Conservation (phyloP, 2,113 vertebrate species). For the Limanda limanda region DNA sequence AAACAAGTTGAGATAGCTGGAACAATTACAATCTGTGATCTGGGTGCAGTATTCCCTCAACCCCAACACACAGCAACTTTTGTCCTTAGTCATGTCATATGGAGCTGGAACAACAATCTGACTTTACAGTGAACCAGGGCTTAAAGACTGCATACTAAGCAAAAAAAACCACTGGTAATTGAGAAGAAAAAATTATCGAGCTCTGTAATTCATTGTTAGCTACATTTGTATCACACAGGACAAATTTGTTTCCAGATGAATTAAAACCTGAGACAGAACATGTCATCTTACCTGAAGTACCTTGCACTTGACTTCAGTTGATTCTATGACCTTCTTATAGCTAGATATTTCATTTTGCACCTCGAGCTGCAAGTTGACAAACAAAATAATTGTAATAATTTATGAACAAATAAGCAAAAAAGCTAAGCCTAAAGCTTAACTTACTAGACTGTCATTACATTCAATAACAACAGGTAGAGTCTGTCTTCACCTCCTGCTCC, state of each 20-base stretch:
- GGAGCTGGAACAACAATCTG: too few relatives aligned
- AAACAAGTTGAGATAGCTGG: too few relatives aligned
- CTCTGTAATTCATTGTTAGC: background rate
- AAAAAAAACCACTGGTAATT: too few relatives aligned
- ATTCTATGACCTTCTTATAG: slow-evolving; percentile 83
- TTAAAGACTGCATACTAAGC: too few relatives aligned
- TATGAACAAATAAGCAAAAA: background rate
- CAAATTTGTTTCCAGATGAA: background rate
- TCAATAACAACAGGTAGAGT: background rate
- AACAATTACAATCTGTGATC: too few relatives aligned
- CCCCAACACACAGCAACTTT: too few relatives aligned
- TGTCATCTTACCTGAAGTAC: slow-evolving; percentile 85
- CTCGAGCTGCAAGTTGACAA: slow-evolving; percentile 84
- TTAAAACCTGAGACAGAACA: background rate
- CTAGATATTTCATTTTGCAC: slow-evolving; percentile 85
- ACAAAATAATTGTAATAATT: slow-evolving; percentile 20
- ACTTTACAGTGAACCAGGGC: too few relatives aligned
- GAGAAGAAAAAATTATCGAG: too few relatives aligned
- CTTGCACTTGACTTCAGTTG: slow-evolving; percentile 81
- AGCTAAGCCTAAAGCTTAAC: background rate
- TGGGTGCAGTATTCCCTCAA: too few relatives aligned
- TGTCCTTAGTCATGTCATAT: background rate
- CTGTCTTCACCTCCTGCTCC: slow-evolving; percentile 86
- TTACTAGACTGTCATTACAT: too few relatives aligned
- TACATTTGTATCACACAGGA: background rate